These are phyloP conservation scores for Drosophila ficusphila DNA, from an alignment of 1,140 invertebrate genomes.

Conservation along the genomic window DNA sequence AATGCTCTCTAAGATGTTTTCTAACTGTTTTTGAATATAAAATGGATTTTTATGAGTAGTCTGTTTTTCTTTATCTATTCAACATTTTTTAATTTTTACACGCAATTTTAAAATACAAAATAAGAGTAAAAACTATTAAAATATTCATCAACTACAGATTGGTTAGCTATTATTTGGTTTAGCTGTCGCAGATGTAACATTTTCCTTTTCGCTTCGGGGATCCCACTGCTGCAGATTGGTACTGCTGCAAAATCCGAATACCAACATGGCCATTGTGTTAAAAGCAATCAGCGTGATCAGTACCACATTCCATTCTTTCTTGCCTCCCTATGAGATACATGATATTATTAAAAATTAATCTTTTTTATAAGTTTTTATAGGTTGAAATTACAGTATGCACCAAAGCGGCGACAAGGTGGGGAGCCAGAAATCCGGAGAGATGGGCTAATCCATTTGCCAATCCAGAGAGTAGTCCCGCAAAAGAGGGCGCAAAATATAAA, in stretches of 20 bases:
- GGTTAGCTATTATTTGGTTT: constrained; percentile 6
- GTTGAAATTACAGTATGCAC: constrained; percentile 58
- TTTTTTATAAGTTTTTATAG: background rate
- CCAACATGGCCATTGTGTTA: constrained; percentile 49
- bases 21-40: too few species aligned
- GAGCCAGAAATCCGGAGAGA: constrained; percentile 67
- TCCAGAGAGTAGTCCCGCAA: constrained; percentile 68
- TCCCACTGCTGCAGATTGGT: constrained; percentile 65
- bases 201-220: constrained; percentile 18
- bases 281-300: constrained; percentile 43
- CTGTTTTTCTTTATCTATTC: too few species aligned
- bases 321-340: constrained; percentile 52
- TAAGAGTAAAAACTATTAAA: background rate
- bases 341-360: background rate
- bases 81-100: too few species aligned
- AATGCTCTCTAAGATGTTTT: too few species aligned
- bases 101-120: constrained; percentile 5
- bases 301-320: constrained; percentile 69
- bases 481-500: constrained; percentile 73
- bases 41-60: too few species aligned
- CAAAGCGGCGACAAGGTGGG: constrained; percentile 47
- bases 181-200: background rate
- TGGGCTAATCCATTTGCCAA: constrained; percentile 65
- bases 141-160: background rate
- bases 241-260: constrained; percentile 63